Base-by-base conservation (phyloP, 2,113 vertebrate species). In the Hyaena hyaena region DNA sequence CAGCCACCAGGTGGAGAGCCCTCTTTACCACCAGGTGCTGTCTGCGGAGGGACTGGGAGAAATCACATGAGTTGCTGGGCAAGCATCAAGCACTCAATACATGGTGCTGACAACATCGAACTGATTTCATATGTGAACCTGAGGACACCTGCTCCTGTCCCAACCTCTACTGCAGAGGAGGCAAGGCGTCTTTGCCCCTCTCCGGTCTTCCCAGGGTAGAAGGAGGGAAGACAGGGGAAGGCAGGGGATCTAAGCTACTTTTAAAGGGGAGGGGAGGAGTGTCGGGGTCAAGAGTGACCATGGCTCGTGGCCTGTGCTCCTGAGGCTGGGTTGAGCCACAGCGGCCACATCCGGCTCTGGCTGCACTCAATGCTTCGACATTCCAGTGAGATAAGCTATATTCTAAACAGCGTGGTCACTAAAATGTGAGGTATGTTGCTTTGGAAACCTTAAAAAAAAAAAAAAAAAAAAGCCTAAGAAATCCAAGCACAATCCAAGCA, bases 321-420 rank as follows among this genome's bases (percentile, higher is more conserved):
- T 1, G 50, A 88, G 55, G 88, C 24, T 45, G 21, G 39, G 23
- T 35, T 23, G 77, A 79, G 98, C 82, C 80, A n/a, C 48, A 11
- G 53, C 63, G 76, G 97, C 74, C 71, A 31, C 3, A 16, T 86
- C 90, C 82, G 7, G 88, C 85, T 82, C 92, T 65, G 96, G 95
- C 87, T 83, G 35, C 14, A 53, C 68, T 58, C 3, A 2, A 28
- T 19, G 85, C 89, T 81, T 71, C 58, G 16, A 48, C 96, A 98
- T 97, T 97, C 97, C 96, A 92, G 1, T 68, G 89, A 97, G 96
- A 98, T 97, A 97, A 97, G 97, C 95, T 88, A 71, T 53, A 97
- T 96, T 97, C 96, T 97, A 96, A 97, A 97, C 96, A 97, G 63
- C 81, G 69, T n/a, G 48, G 87, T 95, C 96, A 81, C 83, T 83